Conservation (phyloP, 2,113 vertebrate species). For the Crotalus viridis region DNA sequence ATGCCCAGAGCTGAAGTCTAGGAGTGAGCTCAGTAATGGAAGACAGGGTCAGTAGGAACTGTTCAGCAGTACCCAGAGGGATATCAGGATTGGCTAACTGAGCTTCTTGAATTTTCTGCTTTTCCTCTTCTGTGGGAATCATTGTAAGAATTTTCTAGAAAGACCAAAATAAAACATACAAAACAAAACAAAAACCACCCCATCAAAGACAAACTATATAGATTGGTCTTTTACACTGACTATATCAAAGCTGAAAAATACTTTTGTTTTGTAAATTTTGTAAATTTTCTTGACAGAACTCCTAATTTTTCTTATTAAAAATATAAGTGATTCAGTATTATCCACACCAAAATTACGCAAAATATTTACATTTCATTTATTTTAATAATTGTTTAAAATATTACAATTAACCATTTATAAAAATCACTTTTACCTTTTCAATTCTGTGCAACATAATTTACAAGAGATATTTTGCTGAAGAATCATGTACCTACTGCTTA, state of each 20-base stretch:
- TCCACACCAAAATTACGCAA: neutral
- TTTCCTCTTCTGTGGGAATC: conserved; percentile 96
- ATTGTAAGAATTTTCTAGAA: conserved; percentile 95
- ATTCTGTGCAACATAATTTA: neutral
- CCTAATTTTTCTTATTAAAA: neutral
- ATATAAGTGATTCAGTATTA: neutral
- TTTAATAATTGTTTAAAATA: neutral
- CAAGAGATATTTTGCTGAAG: neutral
- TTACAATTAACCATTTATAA: neutral
- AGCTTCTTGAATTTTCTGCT: conserved; percentile 96
- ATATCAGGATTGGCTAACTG: conserved; percentile 90
- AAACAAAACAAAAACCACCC: neutral
- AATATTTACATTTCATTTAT: neutral
- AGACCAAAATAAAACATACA: conserved; percentile 8
- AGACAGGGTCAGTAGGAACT: conserved; percentile 94
- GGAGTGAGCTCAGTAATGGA: conserved; percentile 94
- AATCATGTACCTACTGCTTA: neutral
- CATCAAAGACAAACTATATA: neutral
- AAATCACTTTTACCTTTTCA: neutral
- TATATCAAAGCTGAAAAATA: neutral
- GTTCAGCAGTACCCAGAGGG: conserved; percentile 91
- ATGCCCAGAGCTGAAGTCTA: conserved; percentile 96
- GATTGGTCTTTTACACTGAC: no score
- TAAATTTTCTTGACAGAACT: neutral
- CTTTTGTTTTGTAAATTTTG: neutral